Evolutionary conservation across 2,113 vertebrate genomes (phyloP).

Genomic region (Nothobranchius furzeri): DNA sequence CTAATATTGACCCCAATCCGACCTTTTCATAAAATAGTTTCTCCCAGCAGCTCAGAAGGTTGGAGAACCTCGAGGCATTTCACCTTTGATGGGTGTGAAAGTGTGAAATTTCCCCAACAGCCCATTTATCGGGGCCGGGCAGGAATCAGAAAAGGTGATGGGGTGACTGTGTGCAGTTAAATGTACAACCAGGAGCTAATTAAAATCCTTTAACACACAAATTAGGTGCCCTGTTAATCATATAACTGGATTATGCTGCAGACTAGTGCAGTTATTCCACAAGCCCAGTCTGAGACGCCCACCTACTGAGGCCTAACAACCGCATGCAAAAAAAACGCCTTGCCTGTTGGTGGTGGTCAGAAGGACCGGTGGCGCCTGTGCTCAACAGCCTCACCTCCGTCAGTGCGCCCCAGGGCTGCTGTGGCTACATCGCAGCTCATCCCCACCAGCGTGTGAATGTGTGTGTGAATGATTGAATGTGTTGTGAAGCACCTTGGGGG

Average conservation of each 20-base stretch:
- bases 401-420: no score
- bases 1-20: slow-evolving; percentile 26
- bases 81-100: slow-evolving; percentile 9
- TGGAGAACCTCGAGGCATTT: slow-evolving; percentile 16
- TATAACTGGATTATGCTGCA: neutral
- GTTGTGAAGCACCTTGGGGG: no score
- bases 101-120: slow-evolving; percentile 12
- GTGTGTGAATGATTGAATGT: no score
- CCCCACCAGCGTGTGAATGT: no score
- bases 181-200: slow-evolving; percentile 9
- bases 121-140: slow-evolving; percentile 2
- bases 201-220: slow-evolving; percentile 21
- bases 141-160: slow-evolving; percentile 1
- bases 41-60: slow-evolving; percentile 14
- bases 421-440: no score
- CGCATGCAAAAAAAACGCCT: no score
- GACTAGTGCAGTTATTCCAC: slow-evolving; percentile 19
- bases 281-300: slow-evolving; percentile 2
- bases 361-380: no score
- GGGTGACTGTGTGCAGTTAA: slow-evolving; percentile 18
- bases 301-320: slow-evolving; percentile 10
- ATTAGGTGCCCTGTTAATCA: slow-evolving; percentile 14
- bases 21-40: slow-evolving; percentile 16
- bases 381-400: no score
- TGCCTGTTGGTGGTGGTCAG: no score